Evolutionary conservation across 2,113 vertebrate genomes (phyloP), one percentile per base, ranked within the genome.

Genomic region (Microcebus lehilahytsara): DNA sequence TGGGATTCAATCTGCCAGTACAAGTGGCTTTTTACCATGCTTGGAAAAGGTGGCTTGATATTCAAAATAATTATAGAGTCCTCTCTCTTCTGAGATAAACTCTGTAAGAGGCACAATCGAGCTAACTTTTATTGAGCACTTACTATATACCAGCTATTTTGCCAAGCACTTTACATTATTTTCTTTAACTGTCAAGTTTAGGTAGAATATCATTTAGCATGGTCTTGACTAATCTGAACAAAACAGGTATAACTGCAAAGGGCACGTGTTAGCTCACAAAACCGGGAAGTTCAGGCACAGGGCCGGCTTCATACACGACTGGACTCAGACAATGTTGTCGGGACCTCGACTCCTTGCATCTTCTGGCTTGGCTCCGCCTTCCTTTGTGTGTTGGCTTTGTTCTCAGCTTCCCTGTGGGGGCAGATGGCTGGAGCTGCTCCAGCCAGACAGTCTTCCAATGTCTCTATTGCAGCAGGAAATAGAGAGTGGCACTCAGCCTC

Each of bases 361-460:
- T 49, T 34, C 51, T 58, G 62, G 69, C 74, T 42, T 32, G 42
- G 30, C 22, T 94, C 93, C 78, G 74, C n/a, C 86, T 92, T 79
- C 25, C 72, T 92, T 86, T 91, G 56, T 64, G 42, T 20, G 27
- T 30, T 90, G 90, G 64, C 90, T 97, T 96, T 95, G 74, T 96
- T 90, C 92, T 95, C 49, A 6, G 53, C 32, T 89, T 88, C 83
- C 49, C 67, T 12, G 11, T 51, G 40, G 60, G 62, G 60, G 22
- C 60, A 95, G 74, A 72, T 60, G 58, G 16, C 87, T 90, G 85
- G 78, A 93, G 58, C 34, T 60, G 42, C 58, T 88, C 37, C 78
- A 91, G 79, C 27, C 58, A 88, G 89, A 56, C 40, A 42, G 42
- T 81, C 53, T 96, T 92, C 58, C 80, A 87, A 80, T 23, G 32